Base-by-base conservation (phyloP, 2,797 vertebrate genomes). In the Alouatta caraya region DNA sequence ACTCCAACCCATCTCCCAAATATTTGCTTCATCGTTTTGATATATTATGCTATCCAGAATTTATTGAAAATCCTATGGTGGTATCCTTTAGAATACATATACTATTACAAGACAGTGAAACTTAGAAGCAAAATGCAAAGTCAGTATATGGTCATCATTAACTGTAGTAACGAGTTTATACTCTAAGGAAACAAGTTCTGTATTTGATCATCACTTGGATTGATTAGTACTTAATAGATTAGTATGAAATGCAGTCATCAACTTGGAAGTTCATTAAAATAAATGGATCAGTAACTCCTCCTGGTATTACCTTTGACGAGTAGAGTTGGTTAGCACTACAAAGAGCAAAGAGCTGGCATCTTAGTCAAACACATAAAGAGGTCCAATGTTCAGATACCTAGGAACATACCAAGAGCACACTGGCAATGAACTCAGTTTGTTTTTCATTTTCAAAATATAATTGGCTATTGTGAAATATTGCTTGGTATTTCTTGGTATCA, bases 361-460 rank as follows among this genome's bases (percentile, higher is more conserved):
- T 46, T 50, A 19, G 0, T 42, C 19, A 55, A 85, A 88, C 8
- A 28, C 22, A 50, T 7, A 57, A 70, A 46, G 5, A 61, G 6
- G 72, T 52, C 5, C 26, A 83, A 15, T 76, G 72, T 67, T 7
- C 2, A 87, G 21, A 87, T 52, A 59, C 5, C 24, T 44, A 17
- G 11, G 6, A 42, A 73, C 3, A 44, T 42, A 42, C 1, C 11
- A 22, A 55, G 1, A 85, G 6, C 11, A 59, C 2, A 26, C 15
- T 76, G 8, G 5, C 17, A 93, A 72, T 48, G 55, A 82, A 61
- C 5, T 79, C 15, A 37, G 11, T 73, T 57, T 90, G 8, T 5
- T 84, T 86, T 88, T 2, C 2, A 0, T 90, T 95, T 92, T 48
- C 44, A 64, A 83, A 90, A 30, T 24, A 76, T 90, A 52, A 67